Evolutionary conservation across 92 coral and sea anemone species (phyloP), one percentile per base, ranked within the genome.

Genomic region (Blastomussa wellsi): DNA sequence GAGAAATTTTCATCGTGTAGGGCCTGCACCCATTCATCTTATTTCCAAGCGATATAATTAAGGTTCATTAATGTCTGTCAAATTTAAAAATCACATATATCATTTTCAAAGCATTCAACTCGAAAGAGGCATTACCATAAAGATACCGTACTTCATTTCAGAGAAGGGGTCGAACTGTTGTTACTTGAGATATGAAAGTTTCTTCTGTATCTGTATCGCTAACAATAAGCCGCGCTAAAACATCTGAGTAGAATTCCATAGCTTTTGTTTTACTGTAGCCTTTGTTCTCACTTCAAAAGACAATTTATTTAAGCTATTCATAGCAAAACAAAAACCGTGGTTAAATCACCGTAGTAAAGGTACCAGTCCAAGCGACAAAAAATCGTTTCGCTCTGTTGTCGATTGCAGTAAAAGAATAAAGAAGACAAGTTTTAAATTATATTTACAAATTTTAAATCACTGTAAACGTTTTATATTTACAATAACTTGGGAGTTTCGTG

Each of bases 221-320:
- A 71, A 82, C 78, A 71, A 70, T 82, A 37, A n/a, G n/a, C 66
- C 24, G 37, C 69, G 79, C 29, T 52, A 73, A 72, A 73, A 72
- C 64, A 83, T 82, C 80, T 74, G 80, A 74, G 62, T 22, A 42
- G 87, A 83, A 83, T 83, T 83, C 87, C 87, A 74, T 38, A 74
- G 80, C 80, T 83, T 83, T 83, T 83, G 80, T 83, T 74, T 74
- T 33, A 60, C 17, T 60, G 44, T 52, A 47, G 42, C 79, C 55
- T 57, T 83, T 83, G 87, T 83, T 83, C 73, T n/a, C 64, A 44
- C 47, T 44, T 83, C 36, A 60, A 83, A 83, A 74, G 87, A 41
- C 74, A 83, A 83, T 83, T 83, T 73, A 83, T 74, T 83, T 74
- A 59, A 24, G 32, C 80, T 44, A 74, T 74, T 83, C 87, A 74